These are phyloP conservation scores for Odontesthes bonariensis DNA, from an alignment of 2,113 vertebrate genomes.

Conservation along the genomic window DNA sequence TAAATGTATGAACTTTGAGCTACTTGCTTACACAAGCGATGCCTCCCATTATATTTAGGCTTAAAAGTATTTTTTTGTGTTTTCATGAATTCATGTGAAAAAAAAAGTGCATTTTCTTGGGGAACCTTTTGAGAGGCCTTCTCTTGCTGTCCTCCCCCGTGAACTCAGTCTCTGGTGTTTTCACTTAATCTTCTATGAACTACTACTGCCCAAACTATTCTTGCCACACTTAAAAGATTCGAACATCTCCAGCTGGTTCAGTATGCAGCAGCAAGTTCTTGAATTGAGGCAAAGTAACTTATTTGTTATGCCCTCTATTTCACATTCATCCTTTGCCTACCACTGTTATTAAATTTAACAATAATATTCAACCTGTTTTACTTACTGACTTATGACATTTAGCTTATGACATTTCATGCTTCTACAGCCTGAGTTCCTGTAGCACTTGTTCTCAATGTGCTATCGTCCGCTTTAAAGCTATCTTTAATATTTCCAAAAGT, in stretches of 20 bases:
- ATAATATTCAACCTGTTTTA: not conserved
- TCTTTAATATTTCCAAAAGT: too few species aligned
- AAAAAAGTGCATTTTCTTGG: not conserved
- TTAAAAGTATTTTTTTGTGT: not conserved
- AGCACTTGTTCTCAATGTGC: not conserved
- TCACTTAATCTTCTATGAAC: slow-evolving; percentile 8
- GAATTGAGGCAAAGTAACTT: too few species aligned
- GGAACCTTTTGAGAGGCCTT: not conserved
- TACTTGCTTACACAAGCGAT: not conserved
- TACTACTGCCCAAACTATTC: not conserved
- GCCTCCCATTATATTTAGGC: not conserved
- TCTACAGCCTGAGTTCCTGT: not conserved
- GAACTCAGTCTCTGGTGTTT: not conserved
- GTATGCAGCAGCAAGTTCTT: too few species aligned
- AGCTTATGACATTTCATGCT: not conserved
- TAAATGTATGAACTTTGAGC: slow-evolving; percentile 27
- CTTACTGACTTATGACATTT: not conserved
- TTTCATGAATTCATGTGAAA: not conserved
- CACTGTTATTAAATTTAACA: too few species aligned
- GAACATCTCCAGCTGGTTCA: too few species aligned
- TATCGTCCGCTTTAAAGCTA: too few species aligned
- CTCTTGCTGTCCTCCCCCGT: too few species aligned
- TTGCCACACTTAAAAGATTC: not conserved
- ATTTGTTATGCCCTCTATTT: too few species aligned
- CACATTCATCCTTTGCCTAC: too few species aligned